These are phyloP conservation scores for Electrona antarctica DNA, from an alignment of 2,113 vertebrate species.

Conservation along the genomic window DNA sequence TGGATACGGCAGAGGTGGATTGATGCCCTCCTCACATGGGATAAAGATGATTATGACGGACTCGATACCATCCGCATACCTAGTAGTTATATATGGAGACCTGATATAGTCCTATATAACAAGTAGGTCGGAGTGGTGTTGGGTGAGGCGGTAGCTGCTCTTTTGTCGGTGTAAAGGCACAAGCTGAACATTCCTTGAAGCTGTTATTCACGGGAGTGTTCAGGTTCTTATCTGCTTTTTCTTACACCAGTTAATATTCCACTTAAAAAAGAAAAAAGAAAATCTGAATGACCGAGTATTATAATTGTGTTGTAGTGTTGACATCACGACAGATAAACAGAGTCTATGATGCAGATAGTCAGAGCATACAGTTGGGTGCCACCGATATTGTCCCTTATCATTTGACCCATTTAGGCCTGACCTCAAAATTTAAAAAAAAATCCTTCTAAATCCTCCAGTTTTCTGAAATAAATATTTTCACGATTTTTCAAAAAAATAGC, in stretches of 20 bases:
- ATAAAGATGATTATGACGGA: conserved; percentile 85
- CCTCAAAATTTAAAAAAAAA: no score
- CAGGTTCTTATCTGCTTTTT: conserved; percentile 47
- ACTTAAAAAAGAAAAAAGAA: neutral
- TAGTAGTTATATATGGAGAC: conserved; percentile 91
- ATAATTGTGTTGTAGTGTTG: neutral
- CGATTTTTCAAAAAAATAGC: no score
- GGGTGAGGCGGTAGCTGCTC: neutral
- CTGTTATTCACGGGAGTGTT: conserved; percentile 56
- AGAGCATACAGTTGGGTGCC: neutral
- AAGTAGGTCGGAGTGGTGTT: conserved; percentile 82
- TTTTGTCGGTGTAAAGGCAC: conserved; percentile 45
- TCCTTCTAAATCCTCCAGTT: no score
- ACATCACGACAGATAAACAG: neutral
- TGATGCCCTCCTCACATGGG: conserved; percentile 86
- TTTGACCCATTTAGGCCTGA: no score
- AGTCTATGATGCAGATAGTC: conserved; percentile 51
- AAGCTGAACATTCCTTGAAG: conserved; percentile 59
- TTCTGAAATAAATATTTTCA: no score
- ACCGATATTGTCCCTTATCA: no score
- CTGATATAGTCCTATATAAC: conserved; percentile 94
- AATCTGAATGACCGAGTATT: neutral
- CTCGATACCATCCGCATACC: conserved; percentile 91
- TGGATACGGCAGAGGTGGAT: conserved; percentile 93
- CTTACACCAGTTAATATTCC: conserved; percentile 5